phyloP scores from a whole-genome alignment of 1,140 invertebrate genomes.

The Drosophila paulistorum region DNA sequence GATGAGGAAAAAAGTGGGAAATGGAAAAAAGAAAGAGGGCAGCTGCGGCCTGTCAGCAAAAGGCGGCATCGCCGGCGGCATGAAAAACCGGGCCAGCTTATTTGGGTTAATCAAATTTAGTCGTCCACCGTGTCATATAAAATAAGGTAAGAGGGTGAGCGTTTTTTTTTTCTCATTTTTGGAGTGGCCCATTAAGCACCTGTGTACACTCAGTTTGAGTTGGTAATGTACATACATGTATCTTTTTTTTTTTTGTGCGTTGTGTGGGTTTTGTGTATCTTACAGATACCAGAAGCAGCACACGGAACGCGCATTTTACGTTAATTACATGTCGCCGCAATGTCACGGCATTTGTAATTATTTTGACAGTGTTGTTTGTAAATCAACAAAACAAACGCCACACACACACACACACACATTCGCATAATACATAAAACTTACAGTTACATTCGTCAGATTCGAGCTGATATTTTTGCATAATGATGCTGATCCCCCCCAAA shows the following conservation, averaged over 20 bases:
- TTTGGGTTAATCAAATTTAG: constrained; percentile 79
- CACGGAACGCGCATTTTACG: constrained; percentile 61
- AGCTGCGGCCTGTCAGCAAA: background rate
- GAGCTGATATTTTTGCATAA: constrained; percentile 33
- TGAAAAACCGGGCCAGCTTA: constrained; percentile 39
- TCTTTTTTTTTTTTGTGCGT: constrained; percentile 36
- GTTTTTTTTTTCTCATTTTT: background rate
- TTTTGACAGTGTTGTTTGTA: constrained; percentile 65
- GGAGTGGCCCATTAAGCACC: constrained; percentile 49
- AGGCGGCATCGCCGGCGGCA: background rate
- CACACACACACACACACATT: background rate
- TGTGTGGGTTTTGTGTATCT: constrained; percentile 39
- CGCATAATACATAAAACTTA: constrained; percentile 32
- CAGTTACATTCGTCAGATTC: constrained; percentile 60
- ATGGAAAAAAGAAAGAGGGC: constrained; percentile 11
- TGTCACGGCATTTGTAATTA: constrained; percentile 72
- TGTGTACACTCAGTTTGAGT: constrained; percentile 30
- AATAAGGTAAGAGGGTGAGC: background rate
- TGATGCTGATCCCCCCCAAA: constrained; percentile 14
- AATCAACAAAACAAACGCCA: constrained; percentile 19
- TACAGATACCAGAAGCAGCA: constrained; percentile 47
- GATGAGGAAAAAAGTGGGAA: constrained; percentile 19
- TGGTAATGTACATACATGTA: constrained; percentile 22
- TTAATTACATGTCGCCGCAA: constrained; percentile 75
- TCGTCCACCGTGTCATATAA: constrained; percentile 37